phyloP scores from a whole-genome alignment of 1,140 invertebrate species.

The Drosophila tropicalis region DNA sequence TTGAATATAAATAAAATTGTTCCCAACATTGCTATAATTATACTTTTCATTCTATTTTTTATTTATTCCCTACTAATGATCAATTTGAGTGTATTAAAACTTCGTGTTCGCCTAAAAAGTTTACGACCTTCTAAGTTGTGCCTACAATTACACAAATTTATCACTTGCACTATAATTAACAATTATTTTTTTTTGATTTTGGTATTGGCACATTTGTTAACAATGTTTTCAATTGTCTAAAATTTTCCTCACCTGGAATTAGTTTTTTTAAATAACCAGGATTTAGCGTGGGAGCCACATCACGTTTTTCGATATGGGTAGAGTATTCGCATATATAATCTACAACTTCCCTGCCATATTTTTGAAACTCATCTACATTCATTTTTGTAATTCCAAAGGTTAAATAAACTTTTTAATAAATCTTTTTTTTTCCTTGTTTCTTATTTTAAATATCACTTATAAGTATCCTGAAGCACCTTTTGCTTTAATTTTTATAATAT shows the following conservation, averaged over 20 bases:
- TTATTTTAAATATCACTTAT: background rate
- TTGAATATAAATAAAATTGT: conserved; percentile 29
- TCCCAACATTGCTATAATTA: background rate
- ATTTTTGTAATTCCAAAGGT: conserved; percentile 84
- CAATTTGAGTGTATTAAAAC: no score
- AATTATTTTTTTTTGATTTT: background rate
- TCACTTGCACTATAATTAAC: conserved; percentile 57
- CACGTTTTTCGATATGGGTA: conserved; percentile 88
- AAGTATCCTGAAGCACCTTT: background rate
- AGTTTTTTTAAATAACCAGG: conserved; percentile 92
- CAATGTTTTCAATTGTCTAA: background rate
- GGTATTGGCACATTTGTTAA: background rate
- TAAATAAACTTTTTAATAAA: background rate
- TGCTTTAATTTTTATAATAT: background rate
- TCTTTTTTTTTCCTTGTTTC: conserved; percentile 9
- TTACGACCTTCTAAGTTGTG: no score
- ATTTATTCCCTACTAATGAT: background rate
- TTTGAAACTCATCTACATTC: conserved; percentile 93
- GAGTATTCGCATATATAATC: conserved; percentile 97
- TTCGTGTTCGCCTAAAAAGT: no score
- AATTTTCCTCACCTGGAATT: conserved; percentile 83
- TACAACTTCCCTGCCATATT: conserved; percentile 94
- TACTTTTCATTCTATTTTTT: background rate
- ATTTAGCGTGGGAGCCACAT: conserved; percentile 93
- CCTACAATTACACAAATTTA: conserved; percentile 38